Conservation (phyloP, 2,797 vertebrate species). For the Hypotaenidia okinawae region DNA sequence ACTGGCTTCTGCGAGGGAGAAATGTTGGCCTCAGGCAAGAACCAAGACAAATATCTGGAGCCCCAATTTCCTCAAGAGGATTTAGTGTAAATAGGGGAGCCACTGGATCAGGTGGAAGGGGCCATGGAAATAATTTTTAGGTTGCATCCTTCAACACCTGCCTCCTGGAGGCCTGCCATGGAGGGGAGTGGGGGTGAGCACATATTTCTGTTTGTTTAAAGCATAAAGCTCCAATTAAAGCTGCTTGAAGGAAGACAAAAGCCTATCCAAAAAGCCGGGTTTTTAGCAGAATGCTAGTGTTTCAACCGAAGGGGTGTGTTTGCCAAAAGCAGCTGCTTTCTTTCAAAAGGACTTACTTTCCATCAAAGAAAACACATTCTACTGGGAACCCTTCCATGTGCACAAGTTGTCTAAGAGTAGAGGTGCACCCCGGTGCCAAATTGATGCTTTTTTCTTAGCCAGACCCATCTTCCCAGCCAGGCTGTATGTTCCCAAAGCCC, state of each 20-base stretch:
- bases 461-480: not conserved
- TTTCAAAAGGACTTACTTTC: not conserved
- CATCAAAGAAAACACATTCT: not conserved
- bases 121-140: not conserved
- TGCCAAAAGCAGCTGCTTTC: constrained; percentile 8
- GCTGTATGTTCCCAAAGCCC: not conserved
- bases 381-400: not conserved
- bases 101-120: not conserved
- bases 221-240: not conserved
- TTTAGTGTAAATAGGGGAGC: not conserved
- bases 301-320: rapidly evolving
- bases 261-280: not conserved
- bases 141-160: not conserved
- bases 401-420: not conserved
- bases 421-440: not conserved
- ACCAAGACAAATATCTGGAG: not conserved
- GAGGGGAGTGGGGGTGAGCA: not conserved
- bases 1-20: constrained; percentile 83
- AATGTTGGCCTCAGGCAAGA: not conserved
- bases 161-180: not conserved
- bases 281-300: not conserved
- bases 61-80: not conserved
- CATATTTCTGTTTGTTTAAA: not conserved
- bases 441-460: not conserved
- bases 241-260: not conserved